A percentile compares a stretch with the other conserved stretches of the same genome.
These are phyloP conservation scores for Rhabdophis nuchalis DNA, from an alignment of 2,797 vertebrate species.

Conservation along the genomic window DNA sequence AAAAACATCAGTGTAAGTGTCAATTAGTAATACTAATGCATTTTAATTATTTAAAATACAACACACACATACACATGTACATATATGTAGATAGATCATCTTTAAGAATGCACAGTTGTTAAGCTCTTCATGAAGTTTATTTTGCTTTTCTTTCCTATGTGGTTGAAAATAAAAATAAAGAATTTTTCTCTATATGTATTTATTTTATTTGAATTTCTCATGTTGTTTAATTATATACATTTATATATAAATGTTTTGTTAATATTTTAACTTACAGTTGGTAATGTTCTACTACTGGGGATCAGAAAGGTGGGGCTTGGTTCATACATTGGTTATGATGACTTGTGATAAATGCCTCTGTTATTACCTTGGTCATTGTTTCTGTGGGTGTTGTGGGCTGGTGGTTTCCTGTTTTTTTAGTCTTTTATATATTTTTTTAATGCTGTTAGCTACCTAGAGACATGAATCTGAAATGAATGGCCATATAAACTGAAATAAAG, in stretches of 20 bases:
- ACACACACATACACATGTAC: not conserved
- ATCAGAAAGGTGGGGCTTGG: not conserved
- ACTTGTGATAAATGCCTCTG: not conserved
- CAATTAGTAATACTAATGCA: slow-evolving; percentile 26
- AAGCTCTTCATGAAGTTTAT: not conserved
- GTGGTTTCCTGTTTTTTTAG: not conserved
- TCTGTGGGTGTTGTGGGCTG: not conserved
- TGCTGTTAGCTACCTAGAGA: not conserved
- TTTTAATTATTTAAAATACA: slow-evolving; percentile 46
- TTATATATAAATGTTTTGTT: not conserved
- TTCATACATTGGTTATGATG: not conserved
- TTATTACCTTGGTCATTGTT: not conserved
- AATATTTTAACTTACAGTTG: not conserved
- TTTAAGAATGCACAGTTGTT: not conserved
- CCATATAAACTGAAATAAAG: slow-evolving; percentile 3
- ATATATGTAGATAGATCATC: slow-evolving; percentile 5
- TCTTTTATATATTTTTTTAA: not conserved
- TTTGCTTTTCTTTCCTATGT: not conserved
- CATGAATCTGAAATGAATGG: slow-evolving; percentile 4
- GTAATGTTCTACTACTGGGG: not conserved
- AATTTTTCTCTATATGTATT: not conserved
- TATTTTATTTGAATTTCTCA: not conserved
- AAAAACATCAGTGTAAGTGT: slow-evolving; percentile 32
- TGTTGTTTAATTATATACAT: not conserved
- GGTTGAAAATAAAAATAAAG: slow-evolving; percentile 29